Evolutionary conservation across 2,888 invertebrate genomes (phyloP).

Genomic region (Priapulus caudatus): DNA sequence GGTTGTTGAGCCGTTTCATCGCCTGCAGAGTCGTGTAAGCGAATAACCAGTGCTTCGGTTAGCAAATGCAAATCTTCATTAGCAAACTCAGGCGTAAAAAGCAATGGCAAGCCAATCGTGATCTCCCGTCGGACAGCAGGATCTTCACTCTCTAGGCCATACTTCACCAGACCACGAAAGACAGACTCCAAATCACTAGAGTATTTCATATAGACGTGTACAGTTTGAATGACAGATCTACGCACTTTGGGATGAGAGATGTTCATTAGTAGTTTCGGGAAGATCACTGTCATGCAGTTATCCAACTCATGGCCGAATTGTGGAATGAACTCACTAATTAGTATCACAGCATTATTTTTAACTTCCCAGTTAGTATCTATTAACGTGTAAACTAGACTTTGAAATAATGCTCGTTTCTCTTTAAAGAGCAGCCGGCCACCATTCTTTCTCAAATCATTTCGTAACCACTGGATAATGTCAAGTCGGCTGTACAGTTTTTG

Average conservation of each 20-base stretch:
- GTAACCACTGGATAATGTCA: not conserved
- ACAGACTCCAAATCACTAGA: conserved; percentile 38
- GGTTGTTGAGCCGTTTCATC: conserved; percentile 30
- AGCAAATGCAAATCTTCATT: conserved; percentile 19
- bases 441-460: conserved; percentile 1
- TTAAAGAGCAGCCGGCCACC: not conserved
- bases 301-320: conserved; percentile 2
- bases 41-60: conserved; percentile 21
- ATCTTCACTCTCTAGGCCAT: conserved; percentile 38
- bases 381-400: not conserved
- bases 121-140: conserved; percentile 35
- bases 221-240: conserved; percentile 38
- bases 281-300: not conserved
- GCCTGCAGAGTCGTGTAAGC: conserved; percentile 21
- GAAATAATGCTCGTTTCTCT: not conserved
- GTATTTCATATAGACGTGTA: conserved; percentile 40
- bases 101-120: conserved; percentile 29
- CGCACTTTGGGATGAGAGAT: conserved; percentile 18
- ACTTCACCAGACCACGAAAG: conserved; percentile 35
- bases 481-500: not conserved
- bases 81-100: not conserved
- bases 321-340: not conserved
- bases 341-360: conserved; percentile 1
- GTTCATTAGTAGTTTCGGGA: not conserved
- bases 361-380: not conserved